These are phyloP conservation scores for Bhutanitis thaidina DNA, from an alignment of 2,888 invertebrate genomes.

Conservation along the genomic window DNA sequence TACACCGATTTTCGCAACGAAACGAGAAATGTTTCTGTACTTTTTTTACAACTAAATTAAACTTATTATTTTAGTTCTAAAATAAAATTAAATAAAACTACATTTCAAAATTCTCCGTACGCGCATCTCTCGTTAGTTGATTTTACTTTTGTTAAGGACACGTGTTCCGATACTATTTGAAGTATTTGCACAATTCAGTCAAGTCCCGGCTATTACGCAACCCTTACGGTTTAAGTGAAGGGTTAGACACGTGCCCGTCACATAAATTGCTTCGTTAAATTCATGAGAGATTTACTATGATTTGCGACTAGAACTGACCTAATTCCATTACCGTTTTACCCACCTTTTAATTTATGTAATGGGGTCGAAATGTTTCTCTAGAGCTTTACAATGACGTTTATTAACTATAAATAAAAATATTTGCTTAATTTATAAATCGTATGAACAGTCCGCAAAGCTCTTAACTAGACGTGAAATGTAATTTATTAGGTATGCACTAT, in stretches of 20 bases:
- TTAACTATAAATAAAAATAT: slow-evolving; percentile 55
- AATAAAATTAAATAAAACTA: too few relatives aligned
- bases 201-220: not conserved
- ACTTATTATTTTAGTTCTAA: too few relatives aligned
- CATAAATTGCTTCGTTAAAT: slow-evolving; percentile 37
- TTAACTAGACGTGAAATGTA: slow-evolving; percentile 12
- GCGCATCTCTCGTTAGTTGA: too few relatives aligned
- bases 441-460: slow-evolving; percentile 19
- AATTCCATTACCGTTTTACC: slow-evolving; percentile 33
- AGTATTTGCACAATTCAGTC: not conserved
- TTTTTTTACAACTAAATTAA: too few relatives aligned
- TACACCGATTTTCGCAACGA: too few relatives aligned
- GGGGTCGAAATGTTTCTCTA: slow-evolving; percentile 40
- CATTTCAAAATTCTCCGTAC: too few relatives aligned
- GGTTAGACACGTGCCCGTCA: slow-evolving; percentile 32
- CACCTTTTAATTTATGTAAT: slow-evolving; percentile 34
- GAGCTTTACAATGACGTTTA: slow-evolving; percentile 50
- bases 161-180: not conserved
- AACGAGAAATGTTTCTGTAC: too few relatives aligned
- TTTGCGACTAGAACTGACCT: slow-evolving; percentile 31
- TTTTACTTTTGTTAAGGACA: not conserved
- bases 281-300: slow-evolving; percentile 32
- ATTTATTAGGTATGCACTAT: slow-evolving; percentile 15
- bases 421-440: slow-evolving; percentile 26
- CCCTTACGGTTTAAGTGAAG: not conserved